Conservation (phyloP, 2,888 invertebrate species). For the Timema cristinae region DNA sequence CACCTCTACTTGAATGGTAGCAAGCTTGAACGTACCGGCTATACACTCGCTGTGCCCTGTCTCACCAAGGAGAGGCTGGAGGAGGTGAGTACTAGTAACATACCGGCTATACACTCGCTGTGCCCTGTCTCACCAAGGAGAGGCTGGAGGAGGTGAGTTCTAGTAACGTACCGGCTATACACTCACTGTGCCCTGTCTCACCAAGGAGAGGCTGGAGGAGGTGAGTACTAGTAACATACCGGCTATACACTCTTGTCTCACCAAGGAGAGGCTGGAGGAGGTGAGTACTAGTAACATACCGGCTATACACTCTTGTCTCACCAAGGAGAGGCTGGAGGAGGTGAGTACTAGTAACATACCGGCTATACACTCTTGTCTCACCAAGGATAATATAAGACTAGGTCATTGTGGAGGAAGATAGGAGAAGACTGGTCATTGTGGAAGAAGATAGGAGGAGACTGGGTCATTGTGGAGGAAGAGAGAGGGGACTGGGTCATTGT, state of each 20-base stretch:
- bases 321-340: slow-evolving; percentile 58
- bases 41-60: slow-evolving; percentile 57
- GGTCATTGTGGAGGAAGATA: too few species aligned
- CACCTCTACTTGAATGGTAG: slow-evolving; percentile 70
- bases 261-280: slow-evolving; percentile 58
- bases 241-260: slow-evolving; percentile 59
- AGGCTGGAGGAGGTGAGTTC: slow-evolving; percentile 56
- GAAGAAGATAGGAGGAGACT: too few species aligned
- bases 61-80: slow-evolving; percentile 59
- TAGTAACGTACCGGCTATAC: slow-evolving; percentile 51
- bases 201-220: slow-evolving; percentile 58
- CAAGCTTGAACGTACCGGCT: slow-evolving; percentile 59
- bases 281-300: slow-evolving; percentile 44
- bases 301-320: slow-evolving; percentile 59
- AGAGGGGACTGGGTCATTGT: too few species aligned
- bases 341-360: slow-evolving; percentile 44
- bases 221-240: slow-evolving; percentile 44
- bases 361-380: slow-evolving; percentile 59
- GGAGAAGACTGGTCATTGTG: too few species aligned
- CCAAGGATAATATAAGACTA: slow-evolving; percentile 50
- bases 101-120: slow-evolving; percentile 55
- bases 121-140: slow-evolving; percentile 60
- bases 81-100: slow-evolving; percentile 48
- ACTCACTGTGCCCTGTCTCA: slow-evolving; percentile 59
- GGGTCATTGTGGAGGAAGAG: too few species aligned